These are phyloP conservation scores for Notodonta dromedarius DNA, from an alignment of 2,888 invertebrate genomes.

Conservation along the genomic window DNA sequence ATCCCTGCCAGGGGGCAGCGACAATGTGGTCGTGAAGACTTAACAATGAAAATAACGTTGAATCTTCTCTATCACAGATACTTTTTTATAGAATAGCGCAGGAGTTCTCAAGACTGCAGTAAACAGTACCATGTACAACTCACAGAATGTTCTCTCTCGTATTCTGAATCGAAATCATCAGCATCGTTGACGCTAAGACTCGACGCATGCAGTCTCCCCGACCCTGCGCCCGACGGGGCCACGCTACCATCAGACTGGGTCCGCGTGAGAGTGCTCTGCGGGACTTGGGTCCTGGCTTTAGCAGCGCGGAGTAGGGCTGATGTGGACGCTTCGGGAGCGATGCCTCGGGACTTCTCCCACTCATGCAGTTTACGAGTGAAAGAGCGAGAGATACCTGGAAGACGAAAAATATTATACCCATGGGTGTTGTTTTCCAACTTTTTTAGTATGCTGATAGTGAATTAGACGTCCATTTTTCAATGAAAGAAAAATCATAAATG, in stretches of 20 bases:
- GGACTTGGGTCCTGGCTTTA: slow-evolving; percentile 55
- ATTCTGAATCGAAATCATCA: slow-evolving; percentile 85
- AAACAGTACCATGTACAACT: slow-evolving; percentile 28
- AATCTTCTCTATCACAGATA: too few relatives aligned
- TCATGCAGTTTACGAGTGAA: slow-evolving; percentile 95
- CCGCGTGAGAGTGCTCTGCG: slow-evolving; percentile 82
- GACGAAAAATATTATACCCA: too few relatives aligned
- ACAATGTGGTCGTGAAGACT: too few relatives aligned
- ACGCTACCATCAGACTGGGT: slow-evolving; percentile 92
- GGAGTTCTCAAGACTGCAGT: too few relatives aligned
- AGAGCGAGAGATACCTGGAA: slow-evolving; percentile 90
- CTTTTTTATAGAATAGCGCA: too few relatives aligned
- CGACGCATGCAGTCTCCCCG: slow-evolving; percentile 87
- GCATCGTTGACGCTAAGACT: slow-evolving; percentile 90
- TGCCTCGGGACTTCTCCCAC: slow-evolving; percentile 95
- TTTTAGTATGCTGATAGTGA: too few relatives aligned
- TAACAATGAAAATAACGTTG: too few relatives aligned
- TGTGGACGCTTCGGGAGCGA: slow-evolving; percentile 93
- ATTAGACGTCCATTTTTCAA: too few relatives aligned
- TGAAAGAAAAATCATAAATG: too few relatives aligned
- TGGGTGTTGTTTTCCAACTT: too few relatives aligned
- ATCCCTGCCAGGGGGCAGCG: too few relatives aligned
- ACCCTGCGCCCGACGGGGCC: slow-evolving; percentile 81
- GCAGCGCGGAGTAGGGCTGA: slow-evolving; percentile 88
- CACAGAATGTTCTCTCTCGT: slow-evolving; percentile 78